Evolutionary conservation across 2,797 vertebrate genomes (phyloP).

Genomic region (Molossus alvarezi): DNA sequence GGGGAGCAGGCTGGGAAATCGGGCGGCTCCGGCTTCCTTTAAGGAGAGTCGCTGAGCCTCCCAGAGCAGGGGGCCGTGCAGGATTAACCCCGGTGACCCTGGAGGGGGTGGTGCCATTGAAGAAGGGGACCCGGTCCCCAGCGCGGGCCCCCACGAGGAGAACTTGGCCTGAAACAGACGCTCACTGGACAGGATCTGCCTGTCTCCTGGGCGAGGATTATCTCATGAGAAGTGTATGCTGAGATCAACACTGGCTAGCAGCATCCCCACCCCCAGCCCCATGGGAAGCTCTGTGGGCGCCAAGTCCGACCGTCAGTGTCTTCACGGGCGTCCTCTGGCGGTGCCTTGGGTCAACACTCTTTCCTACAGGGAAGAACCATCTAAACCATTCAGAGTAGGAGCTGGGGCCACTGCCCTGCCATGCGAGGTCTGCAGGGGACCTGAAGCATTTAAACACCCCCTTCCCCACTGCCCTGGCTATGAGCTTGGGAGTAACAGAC

Average conservation of each 20-base stretch:
- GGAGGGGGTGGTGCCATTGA: neutral
- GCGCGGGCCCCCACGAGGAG: neutral
- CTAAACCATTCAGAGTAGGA: neutral
- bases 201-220: neutral
- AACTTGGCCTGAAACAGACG: neutral
- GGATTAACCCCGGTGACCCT: conserved; percentile 68
- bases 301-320: neutral
- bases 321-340: neutral
- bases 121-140: neutral
- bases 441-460: no score
- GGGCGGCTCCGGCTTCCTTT: conserved; percentile 66
- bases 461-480: neutral
- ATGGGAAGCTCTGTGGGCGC: neutral
- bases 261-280: neutral
- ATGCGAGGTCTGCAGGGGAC: no score
- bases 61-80: conserved; percentile 71
- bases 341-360: neutral
- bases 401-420: no score
- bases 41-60: conserved; percentile 75
- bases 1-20: conserved; percentile 58
- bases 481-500: accelerated
- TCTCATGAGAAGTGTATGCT: neutral
- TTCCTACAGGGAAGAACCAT: neutral
- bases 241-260: accelerated
- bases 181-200: neutral